Percentiles rank a stretch among this genome's conserved stretches.
phyloP scores from a whole-genome alignment of 1,140 invertebrate genomes.

The Lucilia cuprina region DNA sequence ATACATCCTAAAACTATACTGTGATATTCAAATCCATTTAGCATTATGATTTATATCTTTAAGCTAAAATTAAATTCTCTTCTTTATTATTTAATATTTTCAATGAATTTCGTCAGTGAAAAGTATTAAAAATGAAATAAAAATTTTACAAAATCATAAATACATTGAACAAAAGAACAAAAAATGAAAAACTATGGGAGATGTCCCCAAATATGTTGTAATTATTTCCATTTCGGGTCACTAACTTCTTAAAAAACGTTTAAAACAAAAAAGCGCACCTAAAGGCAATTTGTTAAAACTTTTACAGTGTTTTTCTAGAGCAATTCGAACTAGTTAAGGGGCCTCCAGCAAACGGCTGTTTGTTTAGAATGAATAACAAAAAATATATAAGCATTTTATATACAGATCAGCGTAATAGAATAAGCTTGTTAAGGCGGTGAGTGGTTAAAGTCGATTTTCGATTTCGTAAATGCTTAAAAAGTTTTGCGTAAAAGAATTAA shows the following conservation, averaged over 20 bases:
- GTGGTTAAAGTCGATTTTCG: not conserved
- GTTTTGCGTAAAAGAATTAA: not conserved
- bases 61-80: not conserved
- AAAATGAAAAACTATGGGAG: constrained; percentile 60
- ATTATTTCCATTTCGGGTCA: constrained; percentile 60
- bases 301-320: not conserved
- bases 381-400: not conserved
- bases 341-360: too few relatives aligned
- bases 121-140: constrained; percentile 12
- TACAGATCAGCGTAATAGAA: not conserved
- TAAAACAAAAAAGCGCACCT: not conserved
- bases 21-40: not conserved
- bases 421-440: not conserved
- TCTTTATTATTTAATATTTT: constrained; percentile 18
- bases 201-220: constrained; percentile 62
- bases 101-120: not conserved
- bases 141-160: constrained; percentile 25
- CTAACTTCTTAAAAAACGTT: not conserved
- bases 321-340: not conserved
- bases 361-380: too few relatives aligned
- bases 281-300: not conserved
- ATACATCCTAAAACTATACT: not conserved
- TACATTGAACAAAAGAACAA: constrained; percentile 31
- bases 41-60: not conserved
- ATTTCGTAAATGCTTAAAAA: not conserved